A percentile compares a stretch with the other conserved stretches of the same genome.
These are phyloP conservation scores for Hirtodrosophila trivittata DNA, from an alignment of 2,888 invertebrate genomes.

Conservation along the genomic window DNA sequence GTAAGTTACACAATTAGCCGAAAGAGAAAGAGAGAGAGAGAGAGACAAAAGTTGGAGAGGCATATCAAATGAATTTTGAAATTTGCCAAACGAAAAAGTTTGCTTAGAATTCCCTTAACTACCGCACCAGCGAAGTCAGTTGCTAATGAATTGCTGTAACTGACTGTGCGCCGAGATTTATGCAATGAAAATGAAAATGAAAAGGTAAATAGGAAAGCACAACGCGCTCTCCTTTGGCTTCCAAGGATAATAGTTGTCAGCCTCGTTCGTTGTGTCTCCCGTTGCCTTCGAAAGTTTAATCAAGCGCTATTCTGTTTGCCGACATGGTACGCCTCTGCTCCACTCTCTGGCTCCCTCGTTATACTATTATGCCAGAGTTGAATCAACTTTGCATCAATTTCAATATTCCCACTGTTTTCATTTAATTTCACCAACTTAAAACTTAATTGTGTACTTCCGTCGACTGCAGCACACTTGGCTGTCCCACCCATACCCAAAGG, in stretches of 20 bases:
- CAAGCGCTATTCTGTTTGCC: slow-evolving; percentile 72
- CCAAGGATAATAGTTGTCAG: slow-evolving; percentile 60
- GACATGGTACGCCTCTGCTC: slow-evolving; percentile 25
- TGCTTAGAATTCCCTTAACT: slow-evolving; percentile 7
- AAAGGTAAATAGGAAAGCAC: slow-evolving; percentile 70
- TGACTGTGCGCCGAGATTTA: slow-evolving; percentile 67
- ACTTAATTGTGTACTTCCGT: slow-evolving; percentile 77
- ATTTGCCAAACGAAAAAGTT: slow-evolving; percentile 60
- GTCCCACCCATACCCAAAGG: background rate
- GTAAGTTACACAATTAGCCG: slow-evolving; percentile 71
- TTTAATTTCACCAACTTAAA: slow-evolving; percentile 77
- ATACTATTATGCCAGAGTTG: slow-evolving; percentile 23
- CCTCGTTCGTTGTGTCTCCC: slow-evolving; percentile 10
- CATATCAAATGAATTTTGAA: slow-evolving; percentile 76
- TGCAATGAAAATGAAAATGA: slow-evolving; percentile 72
- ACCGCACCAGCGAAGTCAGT: slow-evolving; percentile 15
- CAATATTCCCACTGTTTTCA: slow-evolving; percentile 79
- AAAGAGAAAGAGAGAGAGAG: slow-evolving; percentile 15
- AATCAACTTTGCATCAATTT: slow-evolving; percentile 79
- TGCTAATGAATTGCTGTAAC: slow-evolving; percentile 74
- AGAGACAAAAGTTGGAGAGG: slow-evolving; percentile 59
- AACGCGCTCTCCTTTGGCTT: slow-evolving; percentile 13
- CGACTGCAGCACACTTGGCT: slow-evolving; percentile 42
- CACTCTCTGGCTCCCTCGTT: background rate
- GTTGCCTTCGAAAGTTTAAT: slow-evolving; percentile 60